Percentiles rank a stretch among this genome's conserved stretches.
Conservation (phyloP, 2,113 vertebrate species). For the Nothocercus julius region DNA sequence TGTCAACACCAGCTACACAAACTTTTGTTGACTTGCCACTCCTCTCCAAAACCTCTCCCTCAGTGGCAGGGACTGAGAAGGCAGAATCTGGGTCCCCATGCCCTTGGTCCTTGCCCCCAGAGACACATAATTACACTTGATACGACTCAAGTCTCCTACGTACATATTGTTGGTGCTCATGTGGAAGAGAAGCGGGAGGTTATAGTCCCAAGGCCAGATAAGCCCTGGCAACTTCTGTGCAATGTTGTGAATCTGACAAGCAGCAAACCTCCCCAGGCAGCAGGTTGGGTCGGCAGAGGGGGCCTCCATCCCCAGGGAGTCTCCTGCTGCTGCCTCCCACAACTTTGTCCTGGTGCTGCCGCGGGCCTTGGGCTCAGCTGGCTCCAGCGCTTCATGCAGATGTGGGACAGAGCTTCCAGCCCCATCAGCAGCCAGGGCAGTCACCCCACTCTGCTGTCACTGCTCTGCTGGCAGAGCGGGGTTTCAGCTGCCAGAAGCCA, state of each 20-base stretch:
- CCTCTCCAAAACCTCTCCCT: not conserved
- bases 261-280: not conserved
- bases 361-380: not conserved
- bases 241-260: not conserved
- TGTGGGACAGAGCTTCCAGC: too few relatives aligned
- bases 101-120: not conserved
- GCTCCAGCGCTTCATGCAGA: too few relatives aligned
- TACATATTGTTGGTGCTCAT: rapidly evolving
- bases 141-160: not conserved
- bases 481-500: too few relatives aligned
- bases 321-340: not conserved
- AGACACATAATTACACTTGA: not conserved
- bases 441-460: too few relatives aligned
- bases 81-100: not conserved
- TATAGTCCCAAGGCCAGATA: not conserved
- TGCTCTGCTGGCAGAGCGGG: too few relatives aligned
- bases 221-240: not conserved
- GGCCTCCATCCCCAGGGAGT: too few relatives aligned
- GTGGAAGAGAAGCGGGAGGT: not conserved
- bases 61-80: not conserved
- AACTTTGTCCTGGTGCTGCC: rapidly evolving
- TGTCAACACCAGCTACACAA: not conserved
- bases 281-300: not conserved
- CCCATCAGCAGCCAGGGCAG: too few relatives aligned
- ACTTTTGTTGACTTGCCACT: not conserved